Percentiles rank a stretch among this genome's conserved stretches.
Conservation (phyloP, 1,140 invertebrate species). For the Diploscapter pachys region DNA sequence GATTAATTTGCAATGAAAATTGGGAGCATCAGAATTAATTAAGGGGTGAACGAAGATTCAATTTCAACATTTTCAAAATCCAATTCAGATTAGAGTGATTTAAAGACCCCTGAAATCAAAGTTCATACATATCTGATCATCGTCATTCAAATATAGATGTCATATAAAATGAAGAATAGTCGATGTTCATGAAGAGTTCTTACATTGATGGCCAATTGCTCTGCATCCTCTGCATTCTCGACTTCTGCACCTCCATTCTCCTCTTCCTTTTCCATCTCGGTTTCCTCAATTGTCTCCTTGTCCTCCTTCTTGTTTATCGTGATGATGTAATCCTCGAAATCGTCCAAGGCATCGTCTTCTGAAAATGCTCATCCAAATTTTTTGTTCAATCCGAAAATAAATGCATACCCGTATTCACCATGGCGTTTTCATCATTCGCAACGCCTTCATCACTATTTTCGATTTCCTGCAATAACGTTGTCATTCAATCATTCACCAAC, state of each 20-base stretch:
- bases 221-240: no score
- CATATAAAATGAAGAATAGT: no score
- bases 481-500: neutral
- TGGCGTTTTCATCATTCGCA: neutral
- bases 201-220: no score
- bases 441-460: neutral
- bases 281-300: neutral
- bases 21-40: neutral
- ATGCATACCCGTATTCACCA: no score
- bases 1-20: neutral
- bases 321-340: neutral
- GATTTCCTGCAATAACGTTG: neutral
- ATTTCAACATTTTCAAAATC: no score
- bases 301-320: neutral
- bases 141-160: no score
- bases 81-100: no score
- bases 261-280: no score
- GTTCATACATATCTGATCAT: no score
- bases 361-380: constrained; percentile 1
- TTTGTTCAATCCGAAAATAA: neutral
- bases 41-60: neutral
- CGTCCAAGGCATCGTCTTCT: neutral
- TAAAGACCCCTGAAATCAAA: no score
- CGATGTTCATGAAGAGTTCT: no score
- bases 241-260: no score